Base-by-base conservation (phyloP, 2,797 vertebrate species). In the Halcyon leucocephala region DNA sequence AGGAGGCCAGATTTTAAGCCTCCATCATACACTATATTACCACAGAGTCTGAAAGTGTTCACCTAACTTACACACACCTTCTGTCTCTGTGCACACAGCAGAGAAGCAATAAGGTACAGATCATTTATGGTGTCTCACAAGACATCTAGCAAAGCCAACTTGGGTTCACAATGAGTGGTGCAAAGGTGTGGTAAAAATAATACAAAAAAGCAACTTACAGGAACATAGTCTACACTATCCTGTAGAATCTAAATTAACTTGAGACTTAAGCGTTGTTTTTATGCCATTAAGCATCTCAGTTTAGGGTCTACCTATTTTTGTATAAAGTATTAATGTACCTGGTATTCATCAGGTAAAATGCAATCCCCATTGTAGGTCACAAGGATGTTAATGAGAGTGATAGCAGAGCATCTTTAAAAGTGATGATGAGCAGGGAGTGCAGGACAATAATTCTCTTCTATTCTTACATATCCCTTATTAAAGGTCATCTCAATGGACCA, bases 391-490 rank as follows among this genome's bases (percentile, higher is more conserved):
- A 48, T 8, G 10, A 72, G 25, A n/a, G 17, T 14, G 28, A 73
- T 5, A 41, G 22, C 24, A 82, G 39, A 72, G n/a, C 31, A 52
- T 31, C 37, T 67, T 84, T 49, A 86, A 60, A 77, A n/a, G 60
- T 2, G 0, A 19, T 44, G 29, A 55, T 16, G 2, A 84, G 77
- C 57, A 71, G 2, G 9, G 31, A 84, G 10, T 1, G 1, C 8
- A 65, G 33, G 39, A 66, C 29, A 73, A 0, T 61, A 61, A 69
- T n/a, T 51, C 29, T 66, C 14, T 60, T 54, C 21, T 51, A 7
- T 15, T 89, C 48, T 74, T 42, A 54, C 4, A 11, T 14, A 76
- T 25, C 19, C 28, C 5, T 51, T 52, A 8, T 1, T 52, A 28
- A 80, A 37, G 26, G 22, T 42, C 7, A 82, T 7, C 64, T 69